These are phyloP conservation scores for Folsomia manolachei DNA, from an alignment of 2,888 invertebrate species.

Conservation along the genomic window DNA sequence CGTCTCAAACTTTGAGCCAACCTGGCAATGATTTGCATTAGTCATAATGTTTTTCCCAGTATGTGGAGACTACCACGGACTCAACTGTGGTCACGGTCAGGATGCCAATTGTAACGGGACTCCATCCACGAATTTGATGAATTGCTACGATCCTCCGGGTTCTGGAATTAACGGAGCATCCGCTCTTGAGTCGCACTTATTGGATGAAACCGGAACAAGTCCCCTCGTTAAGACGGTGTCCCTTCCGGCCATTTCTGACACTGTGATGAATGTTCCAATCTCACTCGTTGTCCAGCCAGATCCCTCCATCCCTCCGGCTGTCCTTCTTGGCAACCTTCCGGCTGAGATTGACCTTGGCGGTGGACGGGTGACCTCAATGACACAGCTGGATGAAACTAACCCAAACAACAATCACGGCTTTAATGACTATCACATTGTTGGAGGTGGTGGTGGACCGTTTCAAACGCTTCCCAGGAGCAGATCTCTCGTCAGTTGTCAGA, in stretches of 20 bases:
- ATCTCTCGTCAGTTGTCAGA: slow-evolving; percentile 45
- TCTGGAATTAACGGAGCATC: too few relatives aligned
- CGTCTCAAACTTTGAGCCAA: too few relatives aligned
- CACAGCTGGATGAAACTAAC: slow-evolving; percentile 25
- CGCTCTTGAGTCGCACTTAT: not conserved
- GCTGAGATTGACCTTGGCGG: slow-evolving; percentile 30
- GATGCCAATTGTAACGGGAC: not conserved
- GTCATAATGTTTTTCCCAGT: not conserved
- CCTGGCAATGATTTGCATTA: not conserved
- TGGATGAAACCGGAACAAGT: slow-evolving; percentile 21
- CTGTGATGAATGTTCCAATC: slow-evolving; percentile 30
- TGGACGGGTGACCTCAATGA: slow-evolving; percentile 36
- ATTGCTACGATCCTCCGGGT: not conserved
- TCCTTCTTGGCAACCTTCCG: slow-evolving; percentile 37
- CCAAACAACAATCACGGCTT: not conserved
- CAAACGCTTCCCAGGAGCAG: slow-evolving; percentile 42
- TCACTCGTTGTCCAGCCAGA: slow-evolving; percentile 44
- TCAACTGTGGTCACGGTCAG: not conserved
- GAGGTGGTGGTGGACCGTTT: slow-evolving; percentile 5
- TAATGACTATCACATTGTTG: slow-evolving; percentile 6
- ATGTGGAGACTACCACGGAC: not conserved
- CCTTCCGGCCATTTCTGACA: slow-evolving; percentile 46
- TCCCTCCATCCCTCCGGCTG: slow-evolving; percentile 33
- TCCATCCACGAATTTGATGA: too few relatives aligned
- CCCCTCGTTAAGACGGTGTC: slow-evolving; percentile 44